Conservation (phyloP, 2,797 vertebrate genomes). For the Picus viridis region DNA sequence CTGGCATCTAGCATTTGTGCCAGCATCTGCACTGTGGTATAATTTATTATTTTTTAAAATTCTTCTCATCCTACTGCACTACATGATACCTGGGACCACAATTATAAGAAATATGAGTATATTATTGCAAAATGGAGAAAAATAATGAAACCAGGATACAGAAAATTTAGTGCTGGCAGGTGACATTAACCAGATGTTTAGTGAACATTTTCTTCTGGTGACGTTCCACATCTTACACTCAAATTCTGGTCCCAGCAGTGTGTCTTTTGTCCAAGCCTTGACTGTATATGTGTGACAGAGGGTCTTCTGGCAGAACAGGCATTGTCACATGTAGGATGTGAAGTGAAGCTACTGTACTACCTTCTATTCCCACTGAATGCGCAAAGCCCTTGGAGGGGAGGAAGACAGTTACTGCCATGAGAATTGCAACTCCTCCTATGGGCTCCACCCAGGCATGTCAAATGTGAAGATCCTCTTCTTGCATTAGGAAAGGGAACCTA, state of each 20-base stretch:
- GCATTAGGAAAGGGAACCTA: neutral
- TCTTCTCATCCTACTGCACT: neutral
- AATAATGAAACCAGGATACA: neutral
- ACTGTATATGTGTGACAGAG: neutral
- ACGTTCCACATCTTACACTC: neutral
- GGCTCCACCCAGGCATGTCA: neutral
- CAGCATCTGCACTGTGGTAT: neutral
- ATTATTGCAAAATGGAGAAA: neutral
- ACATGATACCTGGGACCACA: neutral
- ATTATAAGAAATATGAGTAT: neutral
- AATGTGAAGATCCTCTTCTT: neutral
- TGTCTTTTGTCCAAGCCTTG: neutral
- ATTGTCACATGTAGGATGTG: neutral
- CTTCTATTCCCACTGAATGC: neutral
- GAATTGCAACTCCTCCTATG: neutral
- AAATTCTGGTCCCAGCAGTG: neutral
- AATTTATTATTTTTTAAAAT: neutral
- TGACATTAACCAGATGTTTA: neutral
- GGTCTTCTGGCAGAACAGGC: neutral
- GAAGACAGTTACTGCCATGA: neutral
- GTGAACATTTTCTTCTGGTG: neutral
- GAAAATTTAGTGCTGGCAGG: neutral
- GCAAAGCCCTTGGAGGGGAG: neutral
- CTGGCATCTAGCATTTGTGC: constrained; percentile 46
- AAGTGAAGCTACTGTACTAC: neutral